Conservation (phyloP, 2,888 invertebrate species). For the Pachymerium ferrugineum region DNA sequence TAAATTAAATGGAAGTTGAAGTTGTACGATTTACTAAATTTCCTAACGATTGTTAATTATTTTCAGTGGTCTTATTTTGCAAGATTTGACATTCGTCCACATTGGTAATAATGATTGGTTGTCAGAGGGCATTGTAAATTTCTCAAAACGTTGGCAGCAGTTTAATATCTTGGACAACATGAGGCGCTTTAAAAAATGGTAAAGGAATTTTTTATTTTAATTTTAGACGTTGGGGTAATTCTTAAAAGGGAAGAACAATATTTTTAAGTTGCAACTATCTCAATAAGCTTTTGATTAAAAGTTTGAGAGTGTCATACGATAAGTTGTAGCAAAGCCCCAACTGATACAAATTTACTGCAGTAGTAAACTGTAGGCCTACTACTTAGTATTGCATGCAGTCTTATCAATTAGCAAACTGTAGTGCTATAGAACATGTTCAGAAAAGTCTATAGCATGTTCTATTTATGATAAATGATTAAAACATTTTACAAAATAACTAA, state of each 20-base stretch:
- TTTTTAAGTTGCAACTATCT: too few species aligned
- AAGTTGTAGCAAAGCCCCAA: background rate
- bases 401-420: too few species aligned
- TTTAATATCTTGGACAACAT: slow-evolving; percentile 97
- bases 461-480: background rate
- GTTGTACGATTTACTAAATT: background rate
- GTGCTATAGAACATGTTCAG: too few species aligned
- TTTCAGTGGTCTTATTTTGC: slow-evolving; percentile 87
- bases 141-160: slow-evolving; percentile 98
- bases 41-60: background rate
- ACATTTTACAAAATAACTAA: background rate
- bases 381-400: too few species aligned
- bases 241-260: too few species aligned
- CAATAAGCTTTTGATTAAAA: too few species aligned
- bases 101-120: slow-evolving; percentile 91
- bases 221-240: too few species aligned
- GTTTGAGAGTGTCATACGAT: background rate
- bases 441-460: too few species aligned
- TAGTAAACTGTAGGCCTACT: too few species aligned
- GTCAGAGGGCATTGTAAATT: slow-evolving; percentile 80
- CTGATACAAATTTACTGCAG: too few species aligned
- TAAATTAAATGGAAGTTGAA: slow-evolving; percentile 53
- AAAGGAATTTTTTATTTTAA: too few species aligned
- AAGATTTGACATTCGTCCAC: slow-evolving; percentile 98
- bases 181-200: slow-evolving; percentile 96